Evolutionary conservation across 2,113 vertebrate genomes (phyloP).

Genomic region (Ascaphus truei): DNA sequence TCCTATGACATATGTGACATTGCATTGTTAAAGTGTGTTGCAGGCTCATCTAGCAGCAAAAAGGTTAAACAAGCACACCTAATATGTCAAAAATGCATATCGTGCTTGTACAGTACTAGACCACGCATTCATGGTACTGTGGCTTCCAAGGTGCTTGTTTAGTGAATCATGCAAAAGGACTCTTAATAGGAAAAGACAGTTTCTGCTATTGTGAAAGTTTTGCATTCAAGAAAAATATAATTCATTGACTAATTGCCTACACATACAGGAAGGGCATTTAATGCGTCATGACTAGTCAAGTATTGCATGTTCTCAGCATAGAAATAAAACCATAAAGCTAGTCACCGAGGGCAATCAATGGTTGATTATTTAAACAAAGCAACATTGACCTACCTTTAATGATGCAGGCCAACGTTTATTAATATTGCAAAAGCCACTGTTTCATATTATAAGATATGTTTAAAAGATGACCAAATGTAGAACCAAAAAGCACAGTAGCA

Average conservation of each 20-base stretch:
- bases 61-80: background rate
- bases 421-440: too few species aligned
- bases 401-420: background rate
- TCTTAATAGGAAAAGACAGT: slow-evolving; percentile 20
- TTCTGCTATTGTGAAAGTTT: slow-evolving; percentile 30
- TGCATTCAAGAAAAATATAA: slow-evolving; percentile 1
- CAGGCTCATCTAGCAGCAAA: too few species aligned
- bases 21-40: too few species aligned
- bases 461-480: too few species aligned
- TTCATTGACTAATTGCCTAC: slow-evolving; percentile 30
- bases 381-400: background rate
- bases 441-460: too few species aligned
- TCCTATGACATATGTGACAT: too few species aligned
- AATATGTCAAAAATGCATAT: background rate
- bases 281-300: slow-evolving; percentile 24
- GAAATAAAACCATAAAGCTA: background rate
- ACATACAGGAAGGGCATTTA: slow-evolving; percentile 26
- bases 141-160: slow-evolving; percentile 24
- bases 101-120: background rate
- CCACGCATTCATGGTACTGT: background rate
- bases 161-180: slow-evolving; percentile 27
- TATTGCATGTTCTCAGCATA: background rate
- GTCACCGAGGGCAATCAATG: background rate
- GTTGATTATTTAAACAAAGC: background rate
- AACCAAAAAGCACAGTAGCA: too few species aligned